A percentile compares a stretch with the other conserved stretches of the same genome.
phyloP scores from a whole-genome alignment of 2,888 invertebrate species.

The Meiosimyza platycephala region DNA sequence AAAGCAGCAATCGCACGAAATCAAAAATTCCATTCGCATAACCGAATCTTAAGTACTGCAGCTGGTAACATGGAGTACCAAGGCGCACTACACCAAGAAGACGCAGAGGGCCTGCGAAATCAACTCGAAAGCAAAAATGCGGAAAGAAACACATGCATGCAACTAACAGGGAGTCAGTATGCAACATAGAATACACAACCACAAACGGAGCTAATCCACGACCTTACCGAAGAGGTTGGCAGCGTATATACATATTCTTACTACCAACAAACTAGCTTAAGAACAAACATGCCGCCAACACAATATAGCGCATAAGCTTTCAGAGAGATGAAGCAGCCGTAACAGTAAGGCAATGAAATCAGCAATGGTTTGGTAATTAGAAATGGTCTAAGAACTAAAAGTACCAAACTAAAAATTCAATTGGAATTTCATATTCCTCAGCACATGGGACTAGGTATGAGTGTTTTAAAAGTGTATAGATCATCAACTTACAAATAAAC shows the following conservation, averaged over 20 bases:
- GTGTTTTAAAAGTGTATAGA: neutral
- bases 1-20: constrained; percentile 49
- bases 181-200: neutral
- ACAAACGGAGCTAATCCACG: constrained; percentile 19
- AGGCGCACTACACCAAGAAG: neutral
- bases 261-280: neutral
- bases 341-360: too few species aligned
- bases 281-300: constrained; percentile 30
- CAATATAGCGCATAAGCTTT: neutral
- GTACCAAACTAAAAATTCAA: too few species aligned
- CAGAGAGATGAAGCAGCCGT: neutral
- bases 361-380: too few species aligned
- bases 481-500: constrained; percentile 12
- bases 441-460: too few species aligned
- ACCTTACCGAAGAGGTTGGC: neutral
- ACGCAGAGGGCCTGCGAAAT: neutral
- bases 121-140: neutral
- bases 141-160: neutral
- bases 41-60: constrained; percentile 37
- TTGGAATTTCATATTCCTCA: too few species aligned
- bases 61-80: neutral
- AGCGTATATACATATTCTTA: neutral
- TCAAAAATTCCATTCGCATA: constrained; percentile 62
- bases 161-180: neutral
- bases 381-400: too few species aligned